Percentiles rank a stretch among this genome's conserved stretches.
Evolutionary conservation across 2,888 invertebrate genomes (phyloP).

Genomic region (Dascillus cervinus): DNA sequence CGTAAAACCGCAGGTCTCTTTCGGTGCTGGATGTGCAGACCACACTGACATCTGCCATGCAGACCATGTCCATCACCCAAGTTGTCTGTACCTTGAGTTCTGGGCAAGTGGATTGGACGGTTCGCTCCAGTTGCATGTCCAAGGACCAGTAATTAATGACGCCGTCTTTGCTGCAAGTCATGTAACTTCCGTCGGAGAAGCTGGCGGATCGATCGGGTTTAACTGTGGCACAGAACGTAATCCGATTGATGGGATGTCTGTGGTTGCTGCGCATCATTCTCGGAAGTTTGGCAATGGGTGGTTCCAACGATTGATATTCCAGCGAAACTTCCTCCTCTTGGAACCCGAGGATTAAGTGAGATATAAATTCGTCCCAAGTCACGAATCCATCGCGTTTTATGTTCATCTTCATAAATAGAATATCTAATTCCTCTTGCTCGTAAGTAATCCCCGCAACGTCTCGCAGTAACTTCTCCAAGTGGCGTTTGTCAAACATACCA

Average conservation of each 20-base stretch:
- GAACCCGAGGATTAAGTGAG: slow-evolving; percentile 66
- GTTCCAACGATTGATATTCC: slow-evolving; percentile 53
- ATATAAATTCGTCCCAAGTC: slow-evolving; percentile 72
- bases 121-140: slow-evolving; percentile 57
- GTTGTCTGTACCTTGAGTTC: slow-evolving; percentile 51
- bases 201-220: slow-evolving; percentile 48
- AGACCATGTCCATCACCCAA: slow-evolving; percentile 67
- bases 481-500: slow-evolving; percentile 40
- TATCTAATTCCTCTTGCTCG: slow-evolving; percentile 52
- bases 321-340: slow-evolving; percentile 56
- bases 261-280: slow-evolving; percentile 57
- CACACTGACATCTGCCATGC: slow-evolving; percentile 69
- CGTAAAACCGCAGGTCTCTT: slow-evolving; percentile 72
- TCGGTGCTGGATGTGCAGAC: slow-evolving; percentile 71
- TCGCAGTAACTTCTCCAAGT: slow-evolving; percentile 42
- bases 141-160: slow-evolving; percentile 70
- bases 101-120: slow-evolving; percentile 58
- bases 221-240: slow-evolving; percentile 56
- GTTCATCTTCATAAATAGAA: slow-evolving; percentile 55
- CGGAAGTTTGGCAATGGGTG: slow-evolving; percentile 55
- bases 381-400: slow-evolving; percentile 42
- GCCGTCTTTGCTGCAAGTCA: slow-evolving; percentile 71
- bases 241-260: slow-evolving; percentile 58
- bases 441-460: slow-evolving; percentile 45
- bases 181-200: slow-evolving; percentile 59